Evolutionary conservation across 2,888 invertebrate genomes (phyloP), one percentile per base, ranked within the genome.

Genomic region (Cantharis rustica): DNA sequence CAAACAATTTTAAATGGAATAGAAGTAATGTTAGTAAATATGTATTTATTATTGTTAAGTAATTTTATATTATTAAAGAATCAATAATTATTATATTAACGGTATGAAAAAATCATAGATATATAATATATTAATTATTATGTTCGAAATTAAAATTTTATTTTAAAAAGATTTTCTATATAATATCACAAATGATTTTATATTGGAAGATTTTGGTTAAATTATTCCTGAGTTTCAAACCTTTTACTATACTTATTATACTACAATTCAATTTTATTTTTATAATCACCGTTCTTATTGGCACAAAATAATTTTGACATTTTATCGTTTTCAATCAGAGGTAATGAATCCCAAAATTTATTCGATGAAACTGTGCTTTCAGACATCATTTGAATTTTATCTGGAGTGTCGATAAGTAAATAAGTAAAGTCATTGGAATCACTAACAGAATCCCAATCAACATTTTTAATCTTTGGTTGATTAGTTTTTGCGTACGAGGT

Each of bases 281-380:
- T 3, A 11, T 27, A 31, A n/a, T 47, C n/a, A 47, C 7, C 7
- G 4, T n/a, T 47, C 7, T 47, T 47, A n/a, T 47, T n/a, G 1
- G 5, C 47, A 47, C 47, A 47, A 47, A 47, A 47, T 5, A 9
- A 47, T 47, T 47, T n/a, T 47, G 47, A n/a, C 5, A 47, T 47
- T 66, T 88, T 87, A 80, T 68, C 68, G 10, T 68, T 31, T 68
- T 70, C 70, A 16, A 26, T 13, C 0, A 70, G 16, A 13, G 68
- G 68, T 26, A 73, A 62, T 0, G 61, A 61, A n/a, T 73, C 16
- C 68, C 68, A 73, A 27, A 73, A 68, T 61, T 61, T 61, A 11
- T 11, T 62, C 16, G 68, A 61, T 9, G 73, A 23, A 10, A 73
- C 3, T 68, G 68, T 23, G 16, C 27, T 23, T 16, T 68, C 23